phyloP scores from a whole-genome alignment of 2,888 invertebrate species.

The Ellobium chinense region DNA sequence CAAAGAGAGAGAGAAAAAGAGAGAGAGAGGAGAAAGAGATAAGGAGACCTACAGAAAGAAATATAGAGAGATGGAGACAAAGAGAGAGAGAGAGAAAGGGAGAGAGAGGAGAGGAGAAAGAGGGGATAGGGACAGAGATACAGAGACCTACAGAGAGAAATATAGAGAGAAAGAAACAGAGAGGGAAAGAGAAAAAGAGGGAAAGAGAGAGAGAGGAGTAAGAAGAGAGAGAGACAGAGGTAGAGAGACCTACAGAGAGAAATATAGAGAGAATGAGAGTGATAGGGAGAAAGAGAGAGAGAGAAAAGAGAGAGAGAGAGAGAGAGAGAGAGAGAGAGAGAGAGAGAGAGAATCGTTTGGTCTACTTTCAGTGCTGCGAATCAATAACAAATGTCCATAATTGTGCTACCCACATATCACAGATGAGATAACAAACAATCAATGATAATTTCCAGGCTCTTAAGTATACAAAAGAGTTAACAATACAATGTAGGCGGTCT shows the following conservation, averaged over 20 bases:
- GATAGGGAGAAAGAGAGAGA: background rate
- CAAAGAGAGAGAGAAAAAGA: too few species aligned
- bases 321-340: background rate
- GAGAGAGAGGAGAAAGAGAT: slow-evolving; percentile 10
- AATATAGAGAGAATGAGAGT: background rate
- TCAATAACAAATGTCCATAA: too few species aligned
- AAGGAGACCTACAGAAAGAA: background rate
- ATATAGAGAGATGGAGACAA: background rate
- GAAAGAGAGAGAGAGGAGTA: background rate
- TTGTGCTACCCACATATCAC: too few species aligned
- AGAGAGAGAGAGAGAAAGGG: background rate
- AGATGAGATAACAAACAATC: too few species aligned
- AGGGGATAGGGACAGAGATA: background rate
- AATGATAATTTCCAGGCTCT: too few species aligned
- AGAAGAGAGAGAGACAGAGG: background rate
- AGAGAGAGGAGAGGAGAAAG: background rate
- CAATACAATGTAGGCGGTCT: too few species aligned
- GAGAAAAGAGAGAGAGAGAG: background rate
- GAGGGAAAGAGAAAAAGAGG: background rate
- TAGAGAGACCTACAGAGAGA: background rate
- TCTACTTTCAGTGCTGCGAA: too few species aligned
- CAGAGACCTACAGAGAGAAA: too few species aligned
- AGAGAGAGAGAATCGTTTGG: background rate
- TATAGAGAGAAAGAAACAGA: slow-evolving; percentile 13
- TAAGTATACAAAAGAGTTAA: too few species aligned